Conservation (phyloP, 64 coral and sea anemone species). For the Porites lutea region DNA sequence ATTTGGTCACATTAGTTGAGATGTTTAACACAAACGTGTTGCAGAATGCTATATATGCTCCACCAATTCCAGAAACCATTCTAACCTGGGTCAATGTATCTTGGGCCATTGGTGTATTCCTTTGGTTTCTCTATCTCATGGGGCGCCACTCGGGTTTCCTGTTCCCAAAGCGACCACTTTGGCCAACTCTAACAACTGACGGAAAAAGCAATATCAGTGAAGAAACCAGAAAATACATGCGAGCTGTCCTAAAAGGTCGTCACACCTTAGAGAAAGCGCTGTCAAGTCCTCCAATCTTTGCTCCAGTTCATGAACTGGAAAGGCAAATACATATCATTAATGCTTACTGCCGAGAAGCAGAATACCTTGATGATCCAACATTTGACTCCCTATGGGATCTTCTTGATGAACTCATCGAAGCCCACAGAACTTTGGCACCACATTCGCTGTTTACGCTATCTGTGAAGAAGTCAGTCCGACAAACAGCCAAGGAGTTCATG, state of each 20-base stretch:
- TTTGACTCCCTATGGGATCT: constrained; percentile 98
- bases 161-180: constrained; percentile 66
- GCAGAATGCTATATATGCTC: constrained; percentile 78
- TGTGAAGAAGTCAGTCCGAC: constrained; percentile 89
- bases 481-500: constrained; percentile 98
- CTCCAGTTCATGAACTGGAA: constrained; percentile 96
- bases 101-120: constrained; percentile 63
- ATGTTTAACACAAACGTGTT: constrained; percentile 67
- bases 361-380: constrained; percentile 89
- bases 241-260: constrained; percentile 90
- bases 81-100: constrained; percentile 68
- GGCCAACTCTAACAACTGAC: constrained; percentile 90
- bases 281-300: constrained; percentile 94
- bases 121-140: constrained; percentile 84
- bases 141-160: constrained; percentile 75
- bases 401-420: constrained; percentile 99
- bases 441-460: constrained; percentile 92
- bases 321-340: constrained; percentile 99
- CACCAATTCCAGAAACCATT: constrained; percentile 79
- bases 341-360: constrained; percentile 98
- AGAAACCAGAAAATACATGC: constrained; percentile 94
- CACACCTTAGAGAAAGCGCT: constrained; percentile 93
- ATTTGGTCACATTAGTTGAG: constrained; percentile 84
- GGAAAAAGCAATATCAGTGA: constrained; percentile 85
- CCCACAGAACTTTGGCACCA: constrained; percentile 82